These are phyloP conservation scores for Drosophila chauvacae DNA, from an alignment of 1,140 invertebrate species.

Conservation along the genomic window DNA sequence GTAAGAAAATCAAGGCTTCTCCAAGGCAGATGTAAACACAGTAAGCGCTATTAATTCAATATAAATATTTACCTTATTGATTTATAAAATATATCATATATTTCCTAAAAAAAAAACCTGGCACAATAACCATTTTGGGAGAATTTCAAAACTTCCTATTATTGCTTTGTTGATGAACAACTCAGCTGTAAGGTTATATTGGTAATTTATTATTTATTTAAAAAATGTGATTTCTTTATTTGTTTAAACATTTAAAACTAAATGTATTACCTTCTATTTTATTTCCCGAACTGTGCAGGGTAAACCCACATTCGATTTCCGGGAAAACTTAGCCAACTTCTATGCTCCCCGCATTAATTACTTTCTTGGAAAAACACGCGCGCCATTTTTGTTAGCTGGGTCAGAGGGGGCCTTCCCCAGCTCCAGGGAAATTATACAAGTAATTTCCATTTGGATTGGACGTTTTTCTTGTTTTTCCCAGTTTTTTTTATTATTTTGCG, in stretches of 20 bases:
- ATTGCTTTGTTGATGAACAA: too few species aligned
- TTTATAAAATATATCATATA: too few species aligned
- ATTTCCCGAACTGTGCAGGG: background rate
- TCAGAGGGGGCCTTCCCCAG: constrained; percentile 1
- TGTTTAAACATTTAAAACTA: background rate
- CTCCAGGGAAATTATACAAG: constrained; percentile 45
- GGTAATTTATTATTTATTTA: too few species aligned
- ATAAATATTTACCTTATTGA: too few species aligned
- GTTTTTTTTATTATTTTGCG: constrained; percentile 1
- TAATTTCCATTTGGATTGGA: constrained; percentile 45
- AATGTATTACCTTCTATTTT: background rate
- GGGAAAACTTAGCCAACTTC: background rate
- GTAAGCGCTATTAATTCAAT: too few species aligned
- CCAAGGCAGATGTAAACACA: too few species aligned
- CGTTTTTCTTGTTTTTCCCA: background rate
- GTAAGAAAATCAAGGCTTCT: background rate
- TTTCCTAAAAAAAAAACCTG: too few species aligned
- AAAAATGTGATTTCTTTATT: too few species aligned
- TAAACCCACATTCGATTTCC: background rate
- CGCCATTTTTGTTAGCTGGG: constrained; percentile 56
- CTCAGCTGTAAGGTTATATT: too few species aligned
- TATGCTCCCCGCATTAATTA: constrained; percentile 59
- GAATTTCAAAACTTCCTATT: too few species aligned
- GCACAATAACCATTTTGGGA: too few species aligned
- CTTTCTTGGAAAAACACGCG: constrained; percentile 74